Evolutionary conservation across 2,888 invertebrate genomes (phyloP).

Genomic region (Pherbina coryleti): DNA sequence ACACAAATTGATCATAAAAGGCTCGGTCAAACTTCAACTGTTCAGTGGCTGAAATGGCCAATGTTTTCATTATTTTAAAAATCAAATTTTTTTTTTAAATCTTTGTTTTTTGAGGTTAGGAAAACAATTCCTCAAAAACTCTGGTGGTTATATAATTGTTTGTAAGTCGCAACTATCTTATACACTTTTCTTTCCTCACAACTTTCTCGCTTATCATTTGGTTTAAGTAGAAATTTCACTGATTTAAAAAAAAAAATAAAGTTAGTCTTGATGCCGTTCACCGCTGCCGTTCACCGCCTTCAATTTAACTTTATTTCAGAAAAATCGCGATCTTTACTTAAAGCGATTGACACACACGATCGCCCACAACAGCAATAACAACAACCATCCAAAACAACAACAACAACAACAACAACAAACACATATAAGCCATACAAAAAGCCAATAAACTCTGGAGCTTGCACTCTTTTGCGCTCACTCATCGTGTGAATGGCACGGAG

Average conservation of each 20-base stretch:
- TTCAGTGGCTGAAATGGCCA: no score
- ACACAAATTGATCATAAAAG: no score
- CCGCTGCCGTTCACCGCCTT: not conserved
- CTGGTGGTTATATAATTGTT: no score
- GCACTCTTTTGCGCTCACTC: not conserved
- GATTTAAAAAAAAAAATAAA: not conserved
- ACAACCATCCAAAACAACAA: not conserved
- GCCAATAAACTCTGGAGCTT: slow-evolving; percentile 29
- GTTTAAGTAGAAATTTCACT: not conserved
- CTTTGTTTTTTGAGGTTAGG: no score
- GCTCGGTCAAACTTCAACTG: no score
- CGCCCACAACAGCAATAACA: slow-evolving; percentile 6
- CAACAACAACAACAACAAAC: not conserved
- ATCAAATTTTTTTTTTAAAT: no score
- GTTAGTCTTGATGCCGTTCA: no score
- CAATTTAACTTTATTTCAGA: not conserved
- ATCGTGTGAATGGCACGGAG: slow-evolving; percentile 25
- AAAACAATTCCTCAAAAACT: no score
- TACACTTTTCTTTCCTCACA: not conserved
- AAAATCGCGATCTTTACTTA: not conserved
- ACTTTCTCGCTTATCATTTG: not conserved
- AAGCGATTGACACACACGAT: slow-evolving; percentile 11
- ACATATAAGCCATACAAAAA: not conserved
- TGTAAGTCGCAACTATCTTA: not conserved
- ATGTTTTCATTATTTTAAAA: no score